A percentile compares a stretch with the other conserved stretches of the same genome.
These are phyloP conservation scores for Ianthella basta DNA, from an alignment of 37 sponge, comb jelly and placozoan species.

Conservation along the genomic window DNA sequence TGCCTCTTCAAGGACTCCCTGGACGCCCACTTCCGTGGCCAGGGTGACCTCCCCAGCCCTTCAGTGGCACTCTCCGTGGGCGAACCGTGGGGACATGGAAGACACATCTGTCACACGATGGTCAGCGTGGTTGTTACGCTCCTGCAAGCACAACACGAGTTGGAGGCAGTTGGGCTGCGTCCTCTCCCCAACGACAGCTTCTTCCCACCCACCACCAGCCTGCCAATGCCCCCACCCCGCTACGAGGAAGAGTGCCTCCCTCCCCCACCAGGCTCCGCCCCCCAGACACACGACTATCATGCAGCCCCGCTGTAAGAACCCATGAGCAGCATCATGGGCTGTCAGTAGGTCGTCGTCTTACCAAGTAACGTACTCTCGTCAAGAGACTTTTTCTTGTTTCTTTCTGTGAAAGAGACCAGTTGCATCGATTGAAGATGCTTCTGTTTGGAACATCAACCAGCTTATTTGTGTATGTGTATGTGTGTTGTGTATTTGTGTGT, in stretches of 20 bases:
- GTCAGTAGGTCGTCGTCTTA: background rate
- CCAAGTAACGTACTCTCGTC: background rate
- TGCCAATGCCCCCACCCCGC: background rate
- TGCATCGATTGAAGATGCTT: too few species aligned
- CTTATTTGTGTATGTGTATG: too few species aligned
- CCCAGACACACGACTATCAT: background rate
- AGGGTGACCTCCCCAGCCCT: slow-evolving; percentile 56
- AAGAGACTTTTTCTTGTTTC: background rate
- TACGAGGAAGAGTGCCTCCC: slow-evolving; percentile 8
- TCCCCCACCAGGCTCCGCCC: background rate
- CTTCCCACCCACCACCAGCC: background rate
- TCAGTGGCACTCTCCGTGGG: slow-evolving; percentile 70
- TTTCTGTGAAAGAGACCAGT: slow-evolving; percentile 2
- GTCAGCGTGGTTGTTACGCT: slow-evolving; percentile 62
- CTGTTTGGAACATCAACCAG: too few species aligned
- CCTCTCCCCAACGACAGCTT: background rate
- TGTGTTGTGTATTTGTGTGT: too few species aligned
- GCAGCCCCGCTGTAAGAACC: background rate
- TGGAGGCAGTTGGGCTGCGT: slow-evolving; percentile 42
- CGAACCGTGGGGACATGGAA: slow-evolving; percentile 77
- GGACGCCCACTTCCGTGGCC: slow-evolving; percentile 37
- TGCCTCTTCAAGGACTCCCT: slow-evolving; percentile 50
- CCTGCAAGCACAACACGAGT: slow-evolving; percentile 48
- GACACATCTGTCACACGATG: slow-evolving; percentile 63
- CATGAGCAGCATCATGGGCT: slow-evolving; percentile 27